Conservation (phyloP, 1,140 invertebrate species). For the Drosophila carrolli region DNA sequence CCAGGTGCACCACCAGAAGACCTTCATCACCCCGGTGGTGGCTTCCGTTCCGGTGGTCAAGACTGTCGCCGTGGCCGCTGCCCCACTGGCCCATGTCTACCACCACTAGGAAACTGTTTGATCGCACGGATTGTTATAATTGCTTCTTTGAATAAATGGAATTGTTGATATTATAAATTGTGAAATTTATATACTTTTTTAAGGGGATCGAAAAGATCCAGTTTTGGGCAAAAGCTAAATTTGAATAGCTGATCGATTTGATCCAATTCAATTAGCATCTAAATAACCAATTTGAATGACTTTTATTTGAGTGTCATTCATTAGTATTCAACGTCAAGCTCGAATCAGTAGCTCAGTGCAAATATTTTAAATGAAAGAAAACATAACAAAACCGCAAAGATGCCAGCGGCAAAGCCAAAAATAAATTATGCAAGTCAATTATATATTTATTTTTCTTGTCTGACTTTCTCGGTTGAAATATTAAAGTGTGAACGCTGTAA, state of each 20-base stretch:
- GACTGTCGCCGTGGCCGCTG: slow-evolving; percentile 56
- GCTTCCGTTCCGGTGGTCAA: slow-evolving; percentile 49
- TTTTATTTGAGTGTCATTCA: slow-evolving; percentile 26
- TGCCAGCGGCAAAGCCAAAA: slow-evolving; percentile 4
- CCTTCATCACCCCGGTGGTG: slow-evolving; percentile 55
- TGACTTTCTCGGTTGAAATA: not conserved
- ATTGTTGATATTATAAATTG: slow-evolving; percentile 34
- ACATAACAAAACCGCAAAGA: slow-evolving; percentile 3
- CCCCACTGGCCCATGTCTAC: slow-evolving; percentile 62
- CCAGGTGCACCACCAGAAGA: slow-evolving; percentile 72
- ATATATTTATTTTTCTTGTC: not conserved
- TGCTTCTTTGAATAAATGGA: slow-evolving; percentile 63
- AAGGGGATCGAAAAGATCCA: not conserved
- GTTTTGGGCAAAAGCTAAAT: not conserved
- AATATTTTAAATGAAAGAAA: slow-evolving; percentile 9
- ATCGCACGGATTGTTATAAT: slow-evolving; percentile 44
- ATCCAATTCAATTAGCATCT: slow-evolving; percentile 26
- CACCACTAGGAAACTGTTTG: slow-evolving; percentile 50
- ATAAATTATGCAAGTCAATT: slow-evolving; percentile 15
- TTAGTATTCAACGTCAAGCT: slow-evolving; percentile 20
- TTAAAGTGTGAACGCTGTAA: no score
- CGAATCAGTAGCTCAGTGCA: slow-evolving; percentile 19
- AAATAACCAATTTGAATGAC: slow-evolving; percentile 39
- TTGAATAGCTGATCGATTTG: slow-evolving; percentile 27
- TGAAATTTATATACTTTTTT: slow-evolving; percentile 1